A percentile compares a stretch with the other conserved stretches of the same genome.
Conservation (phyloP, 2,888 invertebrate species). For the Odontothrips loti region DNA sequence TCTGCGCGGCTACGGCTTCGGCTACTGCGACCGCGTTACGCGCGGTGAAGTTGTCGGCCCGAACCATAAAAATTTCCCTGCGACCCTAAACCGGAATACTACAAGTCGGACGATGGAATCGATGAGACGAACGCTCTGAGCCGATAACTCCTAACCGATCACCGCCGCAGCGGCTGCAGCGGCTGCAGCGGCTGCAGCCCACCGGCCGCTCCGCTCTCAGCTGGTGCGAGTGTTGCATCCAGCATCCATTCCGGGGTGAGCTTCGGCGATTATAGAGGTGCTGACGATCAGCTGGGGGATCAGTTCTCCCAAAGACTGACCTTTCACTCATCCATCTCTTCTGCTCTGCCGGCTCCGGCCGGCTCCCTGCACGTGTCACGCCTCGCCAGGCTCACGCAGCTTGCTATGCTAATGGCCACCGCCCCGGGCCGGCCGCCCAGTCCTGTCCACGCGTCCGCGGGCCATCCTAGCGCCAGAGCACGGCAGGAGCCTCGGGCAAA, state of each 20-base stretch:
- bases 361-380: background rate
- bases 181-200: too few relatives aligned
- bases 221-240: background rate
- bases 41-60: too few relatives aligned
- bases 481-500: too few relatives aligned
- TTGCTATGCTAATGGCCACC: background rate
- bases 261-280: background rate
- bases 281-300: background rate
- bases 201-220: too few relatives aligned
- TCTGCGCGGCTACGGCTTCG: too few relatives aligned
- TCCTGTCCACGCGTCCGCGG: background rate
- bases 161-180: background rate
- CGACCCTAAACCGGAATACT: too few relatives aligned
- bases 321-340: conserved; percentile 1
- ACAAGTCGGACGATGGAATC: too few relatives aligned
- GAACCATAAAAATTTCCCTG: too few relatives aligned
- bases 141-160: too few relatives aligned
- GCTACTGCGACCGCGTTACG: too few relatives aligned
- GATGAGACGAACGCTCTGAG: too few relatives aligned
- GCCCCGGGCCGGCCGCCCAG: background rate
- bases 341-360: background rate
- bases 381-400: background rate
- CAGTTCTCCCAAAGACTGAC: background rate
- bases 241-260: background rate
- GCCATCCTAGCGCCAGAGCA: background rate